These are phyloP conservation scores for Halcyon chelicuti DNA, from an alignment of 2,797 vertebrate species.

Conservation along the genomic window DNA sequence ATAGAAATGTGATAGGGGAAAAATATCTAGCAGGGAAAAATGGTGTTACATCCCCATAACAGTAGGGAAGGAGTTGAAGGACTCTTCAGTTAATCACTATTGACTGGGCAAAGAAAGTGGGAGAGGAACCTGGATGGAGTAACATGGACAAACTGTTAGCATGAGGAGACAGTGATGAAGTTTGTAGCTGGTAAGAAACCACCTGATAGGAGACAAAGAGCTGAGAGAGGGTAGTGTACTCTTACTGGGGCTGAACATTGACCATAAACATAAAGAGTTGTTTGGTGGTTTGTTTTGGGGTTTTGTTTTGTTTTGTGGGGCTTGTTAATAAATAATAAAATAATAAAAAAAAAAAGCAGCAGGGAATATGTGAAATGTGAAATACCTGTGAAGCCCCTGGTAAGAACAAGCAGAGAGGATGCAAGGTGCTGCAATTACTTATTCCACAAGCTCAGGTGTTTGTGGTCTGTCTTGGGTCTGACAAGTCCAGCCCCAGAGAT, in stretches of 20 bases:
- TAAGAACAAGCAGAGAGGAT: background rate
- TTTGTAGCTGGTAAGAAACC: background rate
- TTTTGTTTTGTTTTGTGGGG: background rate
- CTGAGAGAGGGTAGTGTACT: background rate
- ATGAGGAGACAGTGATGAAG: background rate
- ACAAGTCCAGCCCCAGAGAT: background rate
- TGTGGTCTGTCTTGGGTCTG: background rate
- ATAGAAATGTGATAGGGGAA: background rate
- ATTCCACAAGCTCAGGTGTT: background rate
- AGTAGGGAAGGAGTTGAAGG: background rate
- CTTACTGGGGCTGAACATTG: rapidly evolving
- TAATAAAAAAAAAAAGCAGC: background rate
- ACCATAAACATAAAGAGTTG: rapidly evolving
- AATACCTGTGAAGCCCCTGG: background rate
- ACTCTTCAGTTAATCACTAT: background rate
- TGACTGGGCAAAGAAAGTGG: background rate
- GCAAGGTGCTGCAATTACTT: background rate
- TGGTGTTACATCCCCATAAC: background rate
- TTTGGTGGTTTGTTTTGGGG: background rate
- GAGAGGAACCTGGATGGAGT: background rate
- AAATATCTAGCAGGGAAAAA: background rate
- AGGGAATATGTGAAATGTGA: background rate
- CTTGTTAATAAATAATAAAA: background rate
- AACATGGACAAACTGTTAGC: background rate
- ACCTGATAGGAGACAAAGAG: background rate